Evolutionary conservation across 2,797 vertebrate species (phyloP).

Genomic region (Argyrosomus regius): DNA sequence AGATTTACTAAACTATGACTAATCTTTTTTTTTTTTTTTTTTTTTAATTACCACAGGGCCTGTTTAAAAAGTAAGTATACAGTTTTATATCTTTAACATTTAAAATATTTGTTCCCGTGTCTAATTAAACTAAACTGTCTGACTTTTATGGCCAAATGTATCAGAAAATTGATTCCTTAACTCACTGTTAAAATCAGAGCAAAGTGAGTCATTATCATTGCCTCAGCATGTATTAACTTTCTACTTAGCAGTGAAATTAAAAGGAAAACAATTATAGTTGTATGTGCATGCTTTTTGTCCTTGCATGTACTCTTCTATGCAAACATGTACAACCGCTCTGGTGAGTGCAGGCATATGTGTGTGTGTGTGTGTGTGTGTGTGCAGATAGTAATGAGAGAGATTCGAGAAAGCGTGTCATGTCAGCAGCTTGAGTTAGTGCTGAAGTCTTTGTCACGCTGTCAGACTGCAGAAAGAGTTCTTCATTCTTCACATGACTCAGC

Average conservation of each 20-base stretch:
- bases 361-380: background rate
- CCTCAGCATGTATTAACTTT: background rate
- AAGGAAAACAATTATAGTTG: background rate
- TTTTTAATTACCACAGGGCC: background rate
- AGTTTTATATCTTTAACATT: background rate
- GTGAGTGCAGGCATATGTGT: background rate
- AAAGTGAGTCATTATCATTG: background rate
- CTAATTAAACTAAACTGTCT: background rate
- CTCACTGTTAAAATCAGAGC: background rate
- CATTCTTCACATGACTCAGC: slow-evolving; percentile 47
- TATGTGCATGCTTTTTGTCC: background rate
- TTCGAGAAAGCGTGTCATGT: slow-evolving; percentile 16
- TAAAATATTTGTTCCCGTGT: background rate
- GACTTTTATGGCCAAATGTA: background rate
- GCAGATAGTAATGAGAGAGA: background rate
- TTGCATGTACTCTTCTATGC: background rate
- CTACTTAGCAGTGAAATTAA: background rate
- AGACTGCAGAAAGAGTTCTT: slow-evolving; percentile 46
- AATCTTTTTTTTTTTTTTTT: no score
- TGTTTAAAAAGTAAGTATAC: background rate
- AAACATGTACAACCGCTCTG: background rate
- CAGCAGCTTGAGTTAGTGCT: slow-evolving; percentile 25
- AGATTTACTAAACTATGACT: no score
- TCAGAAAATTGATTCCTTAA: background rate
- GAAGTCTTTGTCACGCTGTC: slow-evolving; percentile 7